These are phyloP conservation scores for Catagonus wagneri DNA, from an alignment of 2,113 vertebrate genomes.

Conservation along the genomic window DNA sequence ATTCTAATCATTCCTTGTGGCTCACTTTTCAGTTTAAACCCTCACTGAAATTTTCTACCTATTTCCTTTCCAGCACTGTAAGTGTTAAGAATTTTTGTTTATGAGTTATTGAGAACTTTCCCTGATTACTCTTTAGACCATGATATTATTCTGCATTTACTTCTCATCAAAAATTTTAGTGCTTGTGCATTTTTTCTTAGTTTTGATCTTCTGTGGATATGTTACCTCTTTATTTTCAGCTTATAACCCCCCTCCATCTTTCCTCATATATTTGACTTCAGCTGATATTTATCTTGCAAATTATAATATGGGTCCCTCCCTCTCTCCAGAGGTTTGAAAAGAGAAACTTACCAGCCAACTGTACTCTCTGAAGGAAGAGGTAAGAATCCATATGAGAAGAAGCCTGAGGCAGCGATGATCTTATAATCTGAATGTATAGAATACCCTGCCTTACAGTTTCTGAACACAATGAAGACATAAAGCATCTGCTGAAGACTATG, in stretches of 20 bases:
- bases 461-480: not conserved
- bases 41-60: not conserved
- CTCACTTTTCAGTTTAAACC: not conserved
- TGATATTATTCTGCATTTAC: not conserved
- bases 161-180: not conserved
- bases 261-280: not conserved
- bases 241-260: not conserved
- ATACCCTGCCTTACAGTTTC: not conserved
- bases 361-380: not conserved
- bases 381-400: not conserved
- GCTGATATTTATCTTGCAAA: not conserved
- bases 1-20: not conserved
- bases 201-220: not conserved
- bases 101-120: not conserved
- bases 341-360: not conserved
- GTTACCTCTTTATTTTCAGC: not conserved
- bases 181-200: not conserved
- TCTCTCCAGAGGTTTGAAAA: not conserved
- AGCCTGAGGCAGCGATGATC: not conserved
- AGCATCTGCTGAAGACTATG: not conserved
- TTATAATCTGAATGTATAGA: not conserved
- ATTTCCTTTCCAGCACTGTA: not conserved
- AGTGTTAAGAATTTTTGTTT: not conserved
- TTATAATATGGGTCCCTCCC: not conserved
- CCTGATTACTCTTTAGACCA: not conserved